A percentile compares a stretch with the other conserved stretches of the same genome.
Conservation (phyloP, 2,888 invertebrate species). For the Geotrupes spiniger region DNA sequence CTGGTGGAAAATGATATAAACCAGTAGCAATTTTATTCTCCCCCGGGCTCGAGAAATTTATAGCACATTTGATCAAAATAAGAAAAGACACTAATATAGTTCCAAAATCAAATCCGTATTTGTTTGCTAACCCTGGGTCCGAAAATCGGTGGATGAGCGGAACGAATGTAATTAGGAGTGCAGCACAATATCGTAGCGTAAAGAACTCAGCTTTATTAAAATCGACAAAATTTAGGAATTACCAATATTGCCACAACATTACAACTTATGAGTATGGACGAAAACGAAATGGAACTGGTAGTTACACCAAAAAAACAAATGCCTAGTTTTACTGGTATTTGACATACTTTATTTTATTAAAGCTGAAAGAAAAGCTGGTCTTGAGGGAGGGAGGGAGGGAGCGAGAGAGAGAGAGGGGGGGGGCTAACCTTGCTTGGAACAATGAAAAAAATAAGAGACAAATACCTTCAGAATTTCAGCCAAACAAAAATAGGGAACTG, state of each 20-base stretch:
- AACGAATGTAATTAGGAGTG: slow-evolving; percentile 11
- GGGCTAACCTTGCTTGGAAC: too few species aligned
- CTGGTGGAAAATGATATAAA: slow-evolving; percentile 27
- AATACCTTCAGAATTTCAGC: too few species aligned
- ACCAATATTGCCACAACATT: slow-evolving; percentile 9
- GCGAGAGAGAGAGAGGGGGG: too few species aligned
- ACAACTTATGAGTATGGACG: slow-evolving; percentile 4
- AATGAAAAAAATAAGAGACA: too few species aligned
- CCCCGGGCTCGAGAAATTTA: slow-evolving; percentile 21
- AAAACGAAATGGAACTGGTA: slow-evolving; percentile 6
- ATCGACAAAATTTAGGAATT: slow-evolving; percentile 19
- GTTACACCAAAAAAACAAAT: slow-evolving; percentile 1
- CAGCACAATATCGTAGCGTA: slow-evolving; percentile 13
- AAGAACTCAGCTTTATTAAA: slow-evolving; percentile 16
- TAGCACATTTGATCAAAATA: slow-evolving; percentile 6
- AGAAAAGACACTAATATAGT: not conserved
- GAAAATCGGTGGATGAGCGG: slow-evolving; percentile 20
- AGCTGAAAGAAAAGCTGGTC: too few species aligned
- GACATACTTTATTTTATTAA: not conserved
- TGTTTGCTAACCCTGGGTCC: slow-evolving; percentile 22
- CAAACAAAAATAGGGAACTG: too few species aligned
- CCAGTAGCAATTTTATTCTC: slow-evolving; percentile 26
- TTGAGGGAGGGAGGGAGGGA: too few species aligned
- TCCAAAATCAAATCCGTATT: slow-evolving; percentile 8
- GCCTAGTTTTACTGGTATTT: slow-evolving; percentile 3